Conservation (phyloP, 2,113 vertebrate species). For the Micromys minutus region DNA sequence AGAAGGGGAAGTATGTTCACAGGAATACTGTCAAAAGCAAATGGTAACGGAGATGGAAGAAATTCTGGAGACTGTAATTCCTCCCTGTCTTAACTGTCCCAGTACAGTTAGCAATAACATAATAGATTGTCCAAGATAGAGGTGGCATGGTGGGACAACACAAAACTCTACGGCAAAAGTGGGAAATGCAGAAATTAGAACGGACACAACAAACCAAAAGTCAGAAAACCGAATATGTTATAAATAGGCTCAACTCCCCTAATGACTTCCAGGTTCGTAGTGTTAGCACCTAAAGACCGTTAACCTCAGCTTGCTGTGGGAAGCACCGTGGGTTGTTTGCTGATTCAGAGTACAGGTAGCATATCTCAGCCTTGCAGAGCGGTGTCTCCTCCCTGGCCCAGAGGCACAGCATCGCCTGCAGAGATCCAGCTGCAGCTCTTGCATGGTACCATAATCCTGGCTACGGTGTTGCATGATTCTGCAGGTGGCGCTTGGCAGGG, state of each 20-base stretch:
- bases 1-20: background rate
- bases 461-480: background rate
- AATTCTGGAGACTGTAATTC: background rate
- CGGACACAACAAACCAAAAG: constrained; percentile 1
- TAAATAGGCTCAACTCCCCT: background rate
- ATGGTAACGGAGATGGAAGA: background rate
- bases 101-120: background rate
- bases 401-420: background rate
- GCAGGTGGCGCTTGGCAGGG: background rate
- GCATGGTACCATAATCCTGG: background rate
- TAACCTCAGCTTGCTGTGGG: background rate
- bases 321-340: background rate
- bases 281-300: background rate
- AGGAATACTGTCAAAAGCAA: background rate
- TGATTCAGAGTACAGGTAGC: background rate
- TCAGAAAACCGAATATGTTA: background rate
- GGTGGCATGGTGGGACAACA: background rate
- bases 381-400: background rate
- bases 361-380: background rate
- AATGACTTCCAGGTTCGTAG: background rate
- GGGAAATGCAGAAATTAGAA: background rate
- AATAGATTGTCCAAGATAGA: background rate
- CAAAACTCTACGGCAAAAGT: background rate
- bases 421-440: background rate
- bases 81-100: background rate